phyloP scores from a whole-genome alignment of 1,140 invertebrate genomes.

The Ostrea edulis region DNA sequence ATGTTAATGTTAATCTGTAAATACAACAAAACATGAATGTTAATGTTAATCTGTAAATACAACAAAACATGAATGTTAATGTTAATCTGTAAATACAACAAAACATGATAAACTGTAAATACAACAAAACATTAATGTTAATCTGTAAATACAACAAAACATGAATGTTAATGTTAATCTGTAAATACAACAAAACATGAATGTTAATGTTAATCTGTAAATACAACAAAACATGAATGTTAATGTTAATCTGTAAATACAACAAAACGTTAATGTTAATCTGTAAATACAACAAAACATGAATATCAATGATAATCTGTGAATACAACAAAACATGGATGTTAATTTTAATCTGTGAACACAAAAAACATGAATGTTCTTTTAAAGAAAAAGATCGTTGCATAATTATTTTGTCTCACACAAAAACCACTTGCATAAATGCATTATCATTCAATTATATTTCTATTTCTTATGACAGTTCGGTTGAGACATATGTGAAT shows the following conservation, averaged over 20 bases:
- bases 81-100: slow-evolving; percentile 60
- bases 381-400: no score
- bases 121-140: slow-evolving; percentile 81
- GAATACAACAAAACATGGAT: background rate
- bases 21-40: slow-evolving; percentile 42
- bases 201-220: slow-evolving; percentile 65
- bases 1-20: slow-evolving; percentile 65
- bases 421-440: no score
- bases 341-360: slow-evolving; percentile 64
- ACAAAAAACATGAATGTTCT: background rate
- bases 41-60: slow-evolving; percentile 62
- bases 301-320: slow-evolving; percentile 68
- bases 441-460: no score
- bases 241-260: no score
- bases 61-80: slow-evolving; percentile 50
- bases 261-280: slow-evolving; percentile 79
- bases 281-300: slow-evolving; percentile 49
- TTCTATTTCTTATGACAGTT: no score
- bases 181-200: background rate
- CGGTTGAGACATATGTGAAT: no score
- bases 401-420: no score
- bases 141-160: slow-evolving; percentile 48
- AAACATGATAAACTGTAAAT: no score
- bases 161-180: slow-evolving; percentile 69
- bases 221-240: background rate